Base-by-base conservation (phyloP, 1,140 invertebrate genomes). In the Drosophila parvula region DNA sequence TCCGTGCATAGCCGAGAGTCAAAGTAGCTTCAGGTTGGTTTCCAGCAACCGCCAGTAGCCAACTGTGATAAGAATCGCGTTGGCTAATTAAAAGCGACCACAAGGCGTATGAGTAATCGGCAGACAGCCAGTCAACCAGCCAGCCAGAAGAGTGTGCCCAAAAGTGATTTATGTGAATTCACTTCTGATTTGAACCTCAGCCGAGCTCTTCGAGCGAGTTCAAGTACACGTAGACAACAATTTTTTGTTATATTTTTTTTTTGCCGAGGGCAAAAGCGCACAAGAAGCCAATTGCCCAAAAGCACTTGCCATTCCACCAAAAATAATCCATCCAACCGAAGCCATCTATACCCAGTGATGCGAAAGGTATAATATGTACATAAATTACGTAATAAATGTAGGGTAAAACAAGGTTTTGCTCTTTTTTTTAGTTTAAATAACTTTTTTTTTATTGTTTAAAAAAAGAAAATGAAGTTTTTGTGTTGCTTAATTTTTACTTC, bases 121-220 rank as follows among this genome's bases (percentile, higher is more conserved):
- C 65, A 74, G 61, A n/a, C 71, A 68, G 57, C 45, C 64, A 61
- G 22, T 34, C 65, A 53, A 22, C 18, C 59, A 57, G 12, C 43
- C 47, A 51, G 38, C 50, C 16, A 45, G 41, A 53, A 58, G 43
- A 60, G 67, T 73, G 68, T 59, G 68, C 58, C 58, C 74, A 59
- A 79, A 79, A 64, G 47, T 76, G 73, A 76, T 67, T 76, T 75
- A 76, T 76, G 61, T 56, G 68, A 27, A 76, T 76, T 75, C 47
- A 70, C 65, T 70, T 70, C 61, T 71, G 69, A 76, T 67, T 82
- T 82, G 79, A 82, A 77, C 83, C 69, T 79, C 57, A 73, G 63
- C 27, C 34, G 41, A 57, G 68, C 68, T 45, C 68, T 58, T 47
- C 38, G 41, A 65, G 60, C 44, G 62, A 77, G 83, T 88, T 88